phyloP scores from a whole-genome alignment of 2,888 invertebrate species.

The Drosophila neonasuta region DNA sequence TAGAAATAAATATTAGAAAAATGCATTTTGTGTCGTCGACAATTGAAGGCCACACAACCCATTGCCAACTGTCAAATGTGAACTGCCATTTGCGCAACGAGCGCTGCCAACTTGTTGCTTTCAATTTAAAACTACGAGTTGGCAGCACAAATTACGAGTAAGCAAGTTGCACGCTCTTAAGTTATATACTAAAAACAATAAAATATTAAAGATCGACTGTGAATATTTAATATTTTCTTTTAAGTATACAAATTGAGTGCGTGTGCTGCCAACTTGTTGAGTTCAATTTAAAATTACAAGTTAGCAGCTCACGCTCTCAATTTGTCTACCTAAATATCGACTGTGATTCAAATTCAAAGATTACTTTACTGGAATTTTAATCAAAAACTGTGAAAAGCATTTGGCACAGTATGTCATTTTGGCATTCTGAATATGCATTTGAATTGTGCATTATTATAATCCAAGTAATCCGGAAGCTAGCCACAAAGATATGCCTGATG shows the following conservation, averaged over 20 bases:
- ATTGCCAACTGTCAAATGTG: background rate
- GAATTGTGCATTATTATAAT: conserved; percentile 29
- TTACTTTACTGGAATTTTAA: no score
- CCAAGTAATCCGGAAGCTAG: conserved; percentile 34
- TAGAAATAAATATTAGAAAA: conserved; percentile 38
- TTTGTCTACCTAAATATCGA: no score
- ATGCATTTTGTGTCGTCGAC: conserved; percentile 18
- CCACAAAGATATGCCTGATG: conserved; percentile 17
- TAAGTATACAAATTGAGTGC: no score
- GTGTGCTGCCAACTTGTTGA: no score
- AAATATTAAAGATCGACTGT: no score
- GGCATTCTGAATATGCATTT: conserved; percentile 12
- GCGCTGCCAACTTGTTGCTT: conserved; percentile 22
- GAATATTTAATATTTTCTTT: no score
- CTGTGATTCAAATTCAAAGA: no score
- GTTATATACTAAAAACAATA: no score
- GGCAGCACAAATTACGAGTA: conserved; percentile 4
- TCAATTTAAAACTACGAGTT: background rate
- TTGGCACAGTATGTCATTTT: background rate
- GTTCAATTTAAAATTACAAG: no score
- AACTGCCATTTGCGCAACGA: background rate
- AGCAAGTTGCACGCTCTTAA: no score
- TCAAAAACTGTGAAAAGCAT: no score
- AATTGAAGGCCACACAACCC: conserved; percentile 20
- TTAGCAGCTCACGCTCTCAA: no score